phyloP scores from a whole-genome alignment of 2,797 vertebrate genomes.

The Labroides dimidiatus region DNA sequence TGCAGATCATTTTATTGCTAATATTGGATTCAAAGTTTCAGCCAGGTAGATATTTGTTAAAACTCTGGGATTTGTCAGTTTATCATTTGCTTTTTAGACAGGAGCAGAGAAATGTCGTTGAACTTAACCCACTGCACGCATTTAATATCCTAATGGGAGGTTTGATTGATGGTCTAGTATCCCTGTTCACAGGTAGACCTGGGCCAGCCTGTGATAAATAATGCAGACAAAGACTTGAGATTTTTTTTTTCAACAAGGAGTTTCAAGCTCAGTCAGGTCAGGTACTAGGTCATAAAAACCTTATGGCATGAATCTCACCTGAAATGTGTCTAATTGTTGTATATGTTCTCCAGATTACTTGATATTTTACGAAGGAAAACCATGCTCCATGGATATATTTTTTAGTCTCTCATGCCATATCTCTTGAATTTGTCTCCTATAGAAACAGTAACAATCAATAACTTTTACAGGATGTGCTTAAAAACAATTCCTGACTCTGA shows the following conservation, averaged over 20 bases:
- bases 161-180: slow-evolving; percentile 44
- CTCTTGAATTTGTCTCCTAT: too few relatives aligned
- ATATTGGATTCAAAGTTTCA: slow-evolving; percentile 23
- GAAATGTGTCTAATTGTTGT: not conserved
- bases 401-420: too few relatives aligned
- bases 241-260: slow-evolving; percentile 32
- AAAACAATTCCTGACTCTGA: too few relatives aligned
- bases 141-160: slow-evolving; percentile 34
- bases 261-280: slow-evolving; percentile 38
- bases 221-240: slow-evolving; percentile 52
- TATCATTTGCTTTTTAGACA: slow-evolving; percentile 36
- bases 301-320: not conserved
- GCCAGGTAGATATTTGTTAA: slow-evolving; percentile 7
- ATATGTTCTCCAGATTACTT: not conserved
- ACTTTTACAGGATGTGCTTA: too few relatives aligned
- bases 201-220: slow-evolving; percentile 56
- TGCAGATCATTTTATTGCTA: slow-evolving; percentile 8
- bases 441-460: too few relatives aligned
- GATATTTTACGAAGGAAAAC: too few relatives aligned
- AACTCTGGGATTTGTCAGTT: slow-evolving; percentile 23
- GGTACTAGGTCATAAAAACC: slow-evolving; percentile 21
- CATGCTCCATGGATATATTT: too few relatives aligned
- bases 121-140: slow-evolving; percentile 43
- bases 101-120: slow-evolving; percentile 27
- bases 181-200: slow-evolving; percentile 21